Evolutionary conservation across 2,113 vertebrate species (phyloP), one percentile per base, ranked within the genome.

Genomic region (Oreochromis spilurus): DNA sequence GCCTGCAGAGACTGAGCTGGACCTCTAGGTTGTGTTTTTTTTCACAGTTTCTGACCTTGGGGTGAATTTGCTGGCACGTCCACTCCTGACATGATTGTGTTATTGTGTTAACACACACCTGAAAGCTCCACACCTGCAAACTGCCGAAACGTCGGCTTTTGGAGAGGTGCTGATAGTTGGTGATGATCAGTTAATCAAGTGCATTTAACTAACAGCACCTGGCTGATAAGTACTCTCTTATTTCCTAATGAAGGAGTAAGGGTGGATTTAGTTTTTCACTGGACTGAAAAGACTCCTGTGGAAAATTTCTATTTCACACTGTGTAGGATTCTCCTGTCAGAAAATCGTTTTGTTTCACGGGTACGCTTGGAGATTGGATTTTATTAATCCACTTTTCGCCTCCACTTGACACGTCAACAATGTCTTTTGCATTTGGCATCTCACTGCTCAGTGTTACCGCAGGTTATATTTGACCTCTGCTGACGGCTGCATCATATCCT

Each of bases 391-490:
- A 60, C 34, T 58, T 29, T 84, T 50, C 72, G 55, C 24, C 43
- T 50, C 9, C 70, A 5, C 31, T 83, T 10, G 19, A 36, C 75
- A 14, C 60, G 57, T 89, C 48, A 82, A 91, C 81, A 86, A 88
- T 86, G 81, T 90, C 84, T 82, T 43, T 34, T 70, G 57, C 67
- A 50, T 87, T 67, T 86, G 89, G 78, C 34, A 17, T 60, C 24
- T 9, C 29, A 13, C 72, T 78, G 45, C 84, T 81, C 65, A 14
- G 83, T 81, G 78, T 85, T 83, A 60, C 62, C 43, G 43, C 43
- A 31, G 81, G 89, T 91, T 91, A 93, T 93, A 92, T 93, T 91
- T 89, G 82, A 87, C 79, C 86, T 54, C 54, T 54, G 87, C 85
- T 92, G 86, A 82, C 5, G n/a, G 50, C 48, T 62, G 92, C 31